Evolutionary conservation across 2,797 vertebrate genomes (phyloP).

Genomic region (Anolis apletophallus): DNA sequence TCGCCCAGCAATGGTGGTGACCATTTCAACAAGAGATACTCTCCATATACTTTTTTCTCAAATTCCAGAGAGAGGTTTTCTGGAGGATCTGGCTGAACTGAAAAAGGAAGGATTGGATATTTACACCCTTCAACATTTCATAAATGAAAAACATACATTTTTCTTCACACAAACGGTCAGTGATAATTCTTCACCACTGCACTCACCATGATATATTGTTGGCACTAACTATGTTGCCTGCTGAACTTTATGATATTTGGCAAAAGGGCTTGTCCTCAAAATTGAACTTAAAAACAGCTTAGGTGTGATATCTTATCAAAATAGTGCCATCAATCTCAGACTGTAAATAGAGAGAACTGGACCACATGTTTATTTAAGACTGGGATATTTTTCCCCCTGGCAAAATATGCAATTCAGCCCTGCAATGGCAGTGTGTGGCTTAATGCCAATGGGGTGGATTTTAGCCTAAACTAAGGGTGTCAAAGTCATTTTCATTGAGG

Average conservation of each 20-base stretch:
- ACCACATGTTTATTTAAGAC: not conserved
- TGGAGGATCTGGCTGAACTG: conserved; percentile 92
- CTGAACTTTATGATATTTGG: not conserved
- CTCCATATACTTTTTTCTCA: conserved; percentile 75
- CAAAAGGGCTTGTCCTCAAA: not conserved
- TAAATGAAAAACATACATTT: too few relatives aligned
- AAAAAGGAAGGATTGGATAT: conserved; percentile 57
- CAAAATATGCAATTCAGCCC: too few relatives aligned
- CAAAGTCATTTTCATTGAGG: too few relatives aligned
- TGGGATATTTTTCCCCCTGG: not conserved
- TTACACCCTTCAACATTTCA: not conserved
- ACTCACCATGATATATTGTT: not conserved
- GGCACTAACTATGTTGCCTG: not conserved
- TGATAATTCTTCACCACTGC: too few relatives aligned
- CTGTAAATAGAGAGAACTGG: not conserved
- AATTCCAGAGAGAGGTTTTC: conserved; percentile 84
- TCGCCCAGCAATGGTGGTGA: conserved; percentile 86
- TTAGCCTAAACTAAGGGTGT: too few relatives aligned
- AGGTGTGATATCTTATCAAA: not conserved
- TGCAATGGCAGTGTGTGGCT: too few relatives aligned
- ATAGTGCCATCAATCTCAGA: not conserved
- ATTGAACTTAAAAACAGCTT: not conserved
- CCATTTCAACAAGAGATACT: conserved; percentile 88
- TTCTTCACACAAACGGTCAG: not conserved
- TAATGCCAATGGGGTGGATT: too few relatives aligned